Evolutionary conservation across 2,113 vertebrate genomes (phyloP).

Genomic region (Nibea coibor): DNA sequence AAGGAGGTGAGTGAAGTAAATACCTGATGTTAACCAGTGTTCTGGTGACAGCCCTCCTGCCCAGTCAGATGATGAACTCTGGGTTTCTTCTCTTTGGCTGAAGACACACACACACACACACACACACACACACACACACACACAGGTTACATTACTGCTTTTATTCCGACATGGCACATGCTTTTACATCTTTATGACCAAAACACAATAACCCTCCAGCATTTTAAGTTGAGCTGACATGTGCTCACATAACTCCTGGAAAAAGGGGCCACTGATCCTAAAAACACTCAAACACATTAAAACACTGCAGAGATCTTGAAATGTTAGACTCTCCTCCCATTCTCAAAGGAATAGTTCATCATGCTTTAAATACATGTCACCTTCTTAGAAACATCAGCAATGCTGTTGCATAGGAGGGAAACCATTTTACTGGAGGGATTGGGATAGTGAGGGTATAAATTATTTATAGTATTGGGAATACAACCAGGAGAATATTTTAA

Average conservation of each 20-base stretch:
- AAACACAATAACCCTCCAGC: background rate
- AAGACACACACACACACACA: background rate
- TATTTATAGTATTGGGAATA: too few relatives aligned
- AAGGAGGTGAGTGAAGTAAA: background rate
- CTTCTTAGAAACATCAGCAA: too few relatives aligned
- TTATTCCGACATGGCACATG: background rate
- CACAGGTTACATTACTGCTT: background rate
- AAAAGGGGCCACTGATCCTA: background rate
- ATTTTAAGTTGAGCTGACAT: background rate
- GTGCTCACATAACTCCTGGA: too few relatives aligned
- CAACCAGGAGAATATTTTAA: too few relatives aligned
- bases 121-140: conserved; percentile 1
- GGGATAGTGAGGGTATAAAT: too few relatives aligned
- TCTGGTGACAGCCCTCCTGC: conserved; percentile 21
- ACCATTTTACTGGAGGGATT: too few relatives aligned
- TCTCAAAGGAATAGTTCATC: background rate
- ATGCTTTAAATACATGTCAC: background rate
- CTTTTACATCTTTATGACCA: background rate
- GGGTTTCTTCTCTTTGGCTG: conserved; percentile 48
- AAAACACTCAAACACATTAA: background rate
- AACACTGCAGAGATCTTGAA: background rate
- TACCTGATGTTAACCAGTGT: conserved; percentile 62
- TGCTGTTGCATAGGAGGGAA: too few relatives aligned
- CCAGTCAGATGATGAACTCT: conserved; percentile 39
- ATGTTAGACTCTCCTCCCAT: background rate